Percentiles rank a stretch among this genome's conserved stretches.
These are phyloP conservation scores for Boloria selene DNA, from an alignment of 2,888 invertebrate species.

Conservation along the genomic window DNA sequence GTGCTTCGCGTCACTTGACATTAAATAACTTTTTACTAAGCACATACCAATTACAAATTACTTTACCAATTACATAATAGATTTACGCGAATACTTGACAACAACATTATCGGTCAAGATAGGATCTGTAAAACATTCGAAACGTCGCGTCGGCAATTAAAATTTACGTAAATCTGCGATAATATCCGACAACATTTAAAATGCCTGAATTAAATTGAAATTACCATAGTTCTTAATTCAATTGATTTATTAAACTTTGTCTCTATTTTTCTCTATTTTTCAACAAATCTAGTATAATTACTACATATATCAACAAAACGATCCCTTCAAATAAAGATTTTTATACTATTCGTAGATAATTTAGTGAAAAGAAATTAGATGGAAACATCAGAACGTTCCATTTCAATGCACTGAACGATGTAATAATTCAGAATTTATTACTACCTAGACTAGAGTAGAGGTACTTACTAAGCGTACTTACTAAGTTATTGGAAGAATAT, in stretches of 20 bases:
- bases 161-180: too few species aligned
- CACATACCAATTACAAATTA: too few species aligned
- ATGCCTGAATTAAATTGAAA: not conserved
- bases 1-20: not conserved
- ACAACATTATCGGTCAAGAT: too few species aligned
- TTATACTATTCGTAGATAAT: not conserved
- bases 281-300: too few species aligned
- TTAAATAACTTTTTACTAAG: not conserved
- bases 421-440: conserved; percentile 7
- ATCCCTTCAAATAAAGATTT: not conserved
- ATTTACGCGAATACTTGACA: too few species aligned
- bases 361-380: not conserved
- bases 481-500: conserved; percentile 1
- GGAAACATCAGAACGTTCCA: conserved; percentile 12
- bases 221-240: not conserved
- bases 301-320: too few species aligned
- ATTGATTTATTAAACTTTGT: too few species aligned
- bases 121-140: too few species aligned
- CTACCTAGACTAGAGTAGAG: too few species aligned
- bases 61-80: too few species aligned
- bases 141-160: too few species aligned
- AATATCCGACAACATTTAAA: not conserved
- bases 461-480: not conserved
- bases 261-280: too few species aligned
- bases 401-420: not conserved